These are phyloP conservation scores for Aurelia aurita DNA, from an alignment of 30 jellyfish, hydroid and myxozoan genomes.

Conservation along the genomic window DNA sequence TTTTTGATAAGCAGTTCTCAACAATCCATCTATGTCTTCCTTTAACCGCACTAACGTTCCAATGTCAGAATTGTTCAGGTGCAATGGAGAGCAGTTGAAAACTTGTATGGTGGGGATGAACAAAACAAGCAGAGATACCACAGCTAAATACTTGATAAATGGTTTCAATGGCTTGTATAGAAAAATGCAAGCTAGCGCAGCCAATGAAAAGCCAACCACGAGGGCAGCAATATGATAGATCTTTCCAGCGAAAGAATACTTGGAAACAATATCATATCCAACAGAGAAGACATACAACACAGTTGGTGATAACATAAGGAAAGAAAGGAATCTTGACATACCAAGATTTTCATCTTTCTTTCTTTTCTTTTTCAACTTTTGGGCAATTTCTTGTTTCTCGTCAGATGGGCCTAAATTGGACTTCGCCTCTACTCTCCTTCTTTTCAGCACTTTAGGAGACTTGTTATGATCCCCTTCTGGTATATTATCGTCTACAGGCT, in stretches of 20 bases:
- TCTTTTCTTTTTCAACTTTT: slow-evolving; percentile 30
- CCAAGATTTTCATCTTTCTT: slow-evolving; percentile 43
- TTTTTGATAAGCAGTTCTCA: slow-evolving; percentile 40
- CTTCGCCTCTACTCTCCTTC: no score
- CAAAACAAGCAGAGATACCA: slow-evolving; percentile 36
- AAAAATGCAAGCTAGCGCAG: slow-evolving; percentile 12
- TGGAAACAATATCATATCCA: slow-evolving; percentile 32
- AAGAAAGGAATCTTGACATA: slow-evolving; percentile 43
- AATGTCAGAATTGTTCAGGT: slow-evolving; percentile 45
- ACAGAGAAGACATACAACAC: slow-evolving; percentile 38
- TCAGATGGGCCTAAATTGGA: slow-evolving; percentile 29
- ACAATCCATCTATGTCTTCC: slow-evolving; percentile 20
- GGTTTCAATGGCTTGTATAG: slow-evolving; percentile 60
- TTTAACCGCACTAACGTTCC: slow-evolving; percentile 50
- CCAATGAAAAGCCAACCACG: slow-evolving; percentile 27
- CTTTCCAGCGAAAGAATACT: slow-evolving; percentile 52
- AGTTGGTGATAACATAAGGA: slow-evolving; percentile 62
- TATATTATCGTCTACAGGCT: no score
- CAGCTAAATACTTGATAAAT: slow-evolving; percentile 40
- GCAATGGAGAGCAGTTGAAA: slow-evolving; percentile 69
- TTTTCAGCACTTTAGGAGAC: no score
- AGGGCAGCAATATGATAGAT: slow-evolving; percentile 45
- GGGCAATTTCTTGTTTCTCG: not conserved
- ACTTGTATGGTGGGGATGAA: slow-evolving; percentile 66
- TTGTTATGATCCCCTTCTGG: no score